These are phyloP conservation scores for Sinodicranocentrus sp. DNA, from an alignment of 2,888 invertebrate species.

Conservation along the genomic window DNA sequence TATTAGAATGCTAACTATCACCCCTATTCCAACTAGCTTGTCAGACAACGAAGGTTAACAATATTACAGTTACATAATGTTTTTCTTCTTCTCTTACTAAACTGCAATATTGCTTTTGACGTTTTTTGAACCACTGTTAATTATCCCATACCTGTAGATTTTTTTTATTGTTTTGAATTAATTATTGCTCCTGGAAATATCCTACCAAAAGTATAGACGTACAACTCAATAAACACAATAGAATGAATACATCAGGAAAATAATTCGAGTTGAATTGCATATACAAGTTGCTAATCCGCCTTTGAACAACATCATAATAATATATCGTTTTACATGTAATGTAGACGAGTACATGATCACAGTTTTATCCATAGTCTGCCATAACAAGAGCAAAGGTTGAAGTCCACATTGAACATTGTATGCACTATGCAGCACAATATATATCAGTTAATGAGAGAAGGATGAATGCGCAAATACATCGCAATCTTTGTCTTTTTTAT, in stretches of 20 bases:
- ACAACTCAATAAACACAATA: no score
- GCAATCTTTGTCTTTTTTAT: conserved; percentile 20
- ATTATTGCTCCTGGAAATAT: no score
- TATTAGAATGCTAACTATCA: conserved; percentile 58
- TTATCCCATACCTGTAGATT: no score
- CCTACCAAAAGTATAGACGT: no score
- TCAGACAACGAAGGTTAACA: not conserved
- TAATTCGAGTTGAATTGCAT: no score
- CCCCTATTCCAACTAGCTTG: no score
- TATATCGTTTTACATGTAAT: not conserved
- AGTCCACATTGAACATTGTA: conserved; percentile 40
- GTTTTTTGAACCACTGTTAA: no score
- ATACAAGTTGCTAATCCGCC: no score
- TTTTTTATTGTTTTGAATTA: no score
- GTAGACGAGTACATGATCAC: not conserved
- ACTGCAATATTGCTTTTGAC: no score
- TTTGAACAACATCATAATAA: not conserved
- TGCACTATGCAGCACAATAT: not conserved
- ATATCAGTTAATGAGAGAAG: not conserved
- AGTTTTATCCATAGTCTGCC: not conserved
- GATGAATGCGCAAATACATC: conserved; percentile 4
- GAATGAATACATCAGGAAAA: no score
- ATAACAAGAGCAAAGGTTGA: conserved; percentile 58
- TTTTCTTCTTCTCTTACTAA: not conserved
- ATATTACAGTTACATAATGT: not conserved